Evolutionary conservation across 2,888 invertebrate genomes (phyloP).

Genomic region (Tryphoninae sp.): DNA sequence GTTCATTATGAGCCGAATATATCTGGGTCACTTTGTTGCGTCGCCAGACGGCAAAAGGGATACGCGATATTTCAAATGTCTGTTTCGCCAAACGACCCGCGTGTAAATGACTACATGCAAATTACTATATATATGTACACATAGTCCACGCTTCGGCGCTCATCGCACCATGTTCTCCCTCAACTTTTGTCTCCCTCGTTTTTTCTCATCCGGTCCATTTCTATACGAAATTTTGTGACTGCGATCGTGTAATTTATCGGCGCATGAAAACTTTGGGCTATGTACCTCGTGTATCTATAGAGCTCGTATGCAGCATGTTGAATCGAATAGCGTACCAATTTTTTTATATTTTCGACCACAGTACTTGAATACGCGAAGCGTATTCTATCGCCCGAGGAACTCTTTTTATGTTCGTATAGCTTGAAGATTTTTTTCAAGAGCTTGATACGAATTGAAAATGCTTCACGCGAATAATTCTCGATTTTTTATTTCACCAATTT

Average conservation of each 20-base stretch:
- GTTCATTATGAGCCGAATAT: constrained; percentile 52
- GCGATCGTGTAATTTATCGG: constrained; percentile 37
- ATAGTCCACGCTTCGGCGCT: constrained; percentile 15
- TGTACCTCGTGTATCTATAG: constrained; percentile 15
- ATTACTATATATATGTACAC: constrained; percentile 15
- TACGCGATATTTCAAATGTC: constrained; percentile 52
- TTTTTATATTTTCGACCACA: constrained; percentile 28
- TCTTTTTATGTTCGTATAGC: no score
- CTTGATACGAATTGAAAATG: no score
- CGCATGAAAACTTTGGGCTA: constrained; percentile 40
- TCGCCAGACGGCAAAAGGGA: constrained; percentile 22
- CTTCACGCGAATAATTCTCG: no score
- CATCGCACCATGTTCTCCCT: constrained; percentile 17
- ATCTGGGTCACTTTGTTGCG: constrained; percentile 53
- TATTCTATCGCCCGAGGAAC: no score
- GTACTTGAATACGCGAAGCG: neutral
- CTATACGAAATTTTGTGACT: constrained; percentile 41
- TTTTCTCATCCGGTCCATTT: constrained; percentile 32
- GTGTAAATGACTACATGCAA: constrained; percentile 1
- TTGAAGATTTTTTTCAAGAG: no score
- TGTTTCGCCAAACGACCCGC: constrained; percentile 16
- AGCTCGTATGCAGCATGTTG: neutral
- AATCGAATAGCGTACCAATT: constrained; percentile 42
- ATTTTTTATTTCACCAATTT: no score
- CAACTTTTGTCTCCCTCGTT: constrained; percentile 19